A percentile compares a stretch with the other conserved stretches of the same genome.
These are phyloP conservation scores for Aphis gossypii DNA, from an alignment of 1,140 invertebrate species.

Conservation along the genomic window DNA sequence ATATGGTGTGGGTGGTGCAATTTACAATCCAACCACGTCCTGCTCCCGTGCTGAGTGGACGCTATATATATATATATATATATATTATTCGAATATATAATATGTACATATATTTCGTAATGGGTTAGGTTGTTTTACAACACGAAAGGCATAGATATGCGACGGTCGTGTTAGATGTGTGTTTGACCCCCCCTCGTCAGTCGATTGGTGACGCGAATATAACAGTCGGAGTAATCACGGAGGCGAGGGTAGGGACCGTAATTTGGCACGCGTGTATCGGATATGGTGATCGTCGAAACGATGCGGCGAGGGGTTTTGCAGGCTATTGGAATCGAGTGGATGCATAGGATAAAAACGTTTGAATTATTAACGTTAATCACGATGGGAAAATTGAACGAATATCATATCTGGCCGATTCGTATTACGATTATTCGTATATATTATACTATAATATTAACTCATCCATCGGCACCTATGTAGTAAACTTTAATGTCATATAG, in stretches of 20 bases:
- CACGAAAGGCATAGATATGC: not conserved
- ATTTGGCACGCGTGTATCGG: not conserved
- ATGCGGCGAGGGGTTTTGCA: not conserved
- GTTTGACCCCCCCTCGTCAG: too few species aligned
- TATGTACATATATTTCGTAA: not conserved
- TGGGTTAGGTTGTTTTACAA: not conserved
- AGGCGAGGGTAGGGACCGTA: not conserved
- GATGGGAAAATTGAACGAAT: not conserved
- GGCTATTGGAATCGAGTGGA: not conserved
- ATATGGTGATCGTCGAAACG: too few species aligned
- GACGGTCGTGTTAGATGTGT: not conserved
- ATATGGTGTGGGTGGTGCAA: not conserved
- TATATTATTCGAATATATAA: not conserved
- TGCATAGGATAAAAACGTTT: conserved; percentile 16
- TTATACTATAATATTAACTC: not conserved
- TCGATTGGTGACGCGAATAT: not conserved
- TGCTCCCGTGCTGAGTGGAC: not conserved
- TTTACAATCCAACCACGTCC: not conserved
- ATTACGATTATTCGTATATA: not conserved
- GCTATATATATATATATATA: too few species aligned
- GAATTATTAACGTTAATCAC: conserved; percentile 47
- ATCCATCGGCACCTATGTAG: not conserved
- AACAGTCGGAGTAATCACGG: not conserved
- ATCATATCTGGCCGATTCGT: not conserved
- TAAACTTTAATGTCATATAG: not conserved